Evolutionary conservation across 1,140 invertebrate genomes (phyloP), one percentile per base, ranked within the genome.

Genomic region (Hycleus phaleratus): DNA sequence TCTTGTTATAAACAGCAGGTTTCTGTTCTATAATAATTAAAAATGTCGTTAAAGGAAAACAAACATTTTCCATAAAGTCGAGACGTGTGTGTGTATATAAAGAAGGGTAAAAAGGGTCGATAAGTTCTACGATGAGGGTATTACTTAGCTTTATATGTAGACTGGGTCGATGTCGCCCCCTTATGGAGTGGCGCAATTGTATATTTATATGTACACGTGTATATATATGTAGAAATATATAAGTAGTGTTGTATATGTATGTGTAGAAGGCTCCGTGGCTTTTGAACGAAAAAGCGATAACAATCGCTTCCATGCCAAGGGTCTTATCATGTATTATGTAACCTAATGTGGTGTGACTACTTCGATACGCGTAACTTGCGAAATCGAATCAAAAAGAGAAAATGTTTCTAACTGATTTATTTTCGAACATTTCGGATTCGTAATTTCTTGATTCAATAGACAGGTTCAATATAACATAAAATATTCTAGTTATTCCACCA

Each of bases 131-230:
- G 59, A 62, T 53, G 53, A 32, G 32, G 56, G 60, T 56, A 62
- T 64, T 64, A 61, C 62, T 64, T 56, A 58, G 56, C 62, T 57
- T 64, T 64, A 64, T 59, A 64, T 64, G 62, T 56, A 64, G 62
- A 58, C 4, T 32, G 32, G 60, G 57, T 56, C 62, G 59, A 52
- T 53, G 62, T n/a, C 60, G 52, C 62, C 62, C 38, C 59, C 44
- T 50, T 54, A 1, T 25, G 38, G 49, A 40, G 18, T 26, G 26
- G 8, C 11, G 46, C 42, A 26, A 56, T 46, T 12, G 54, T 32
- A 32, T 32, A 32, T 32, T 32, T 32, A 32, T 32, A 32, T 32
- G 32, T 32, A 32, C 7, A 32, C 7, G 32, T 32, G 32, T 32
- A 7, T 32, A 32, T 32, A 32, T 32, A 32, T 32, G 32, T 32